phyloP scores from a whole-genome alignment of 2,113 vertebrate species.

The Sebastes schlegelii region DNA sequence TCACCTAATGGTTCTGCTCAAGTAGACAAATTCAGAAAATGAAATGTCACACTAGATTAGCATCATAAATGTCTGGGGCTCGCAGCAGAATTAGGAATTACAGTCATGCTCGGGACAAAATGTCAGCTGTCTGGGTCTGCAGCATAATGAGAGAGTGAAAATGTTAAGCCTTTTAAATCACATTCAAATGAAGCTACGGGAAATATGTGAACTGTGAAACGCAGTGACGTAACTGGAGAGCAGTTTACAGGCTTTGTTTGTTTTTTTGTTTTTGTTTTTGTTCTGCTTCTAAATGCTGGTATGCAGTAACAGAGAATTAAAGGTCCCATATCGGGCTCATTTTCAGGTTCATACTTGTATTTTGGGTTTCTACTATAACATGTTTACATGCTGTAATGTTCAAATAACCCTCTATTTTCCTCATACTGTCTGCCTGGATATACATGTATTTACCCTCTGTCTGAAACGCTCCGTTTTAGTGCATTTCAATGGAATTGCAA shows the following conservation, averaged over 20 bases:
- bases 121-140: conserved; percentile 36
- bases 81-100: conserved; percentile 33
- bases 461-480: too few species aligned
- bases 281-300: background rate
- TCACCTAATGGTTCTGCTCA: conserved; percentile 16
- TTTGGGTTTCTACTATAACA: too few species aligned
- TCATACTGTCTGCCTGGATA: too few species aligned
- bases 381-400: too few species aligned
- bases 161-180: conserved; percentile 14
- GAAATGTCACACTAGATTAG: conserved; percentile 59
- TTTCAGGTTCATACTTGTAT: too few species aligned
- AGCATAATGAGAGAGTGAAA: conserved; percentile 36
- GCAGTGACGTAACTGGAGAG: background rate
- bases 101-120: conserved; percentile 48
- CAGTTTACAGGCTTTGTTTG: background rate
- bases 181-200: conserved; percentile 9
- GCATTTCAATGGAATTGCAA: too few species aligned
- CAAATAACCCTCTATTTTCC: too few species aligned
- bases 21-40: conserved; percentile 37
- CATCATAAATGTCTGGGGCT: conserved; percentile 6
- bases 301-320: too few species aligned
- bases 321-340: too few species aligned
- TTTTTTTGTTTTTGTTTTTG: background rate
- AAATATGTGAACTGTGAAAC: background rate
- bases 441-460: too few species aligned